Base-by-base conservation (phyloP, 35 echinoderm and acorn worm genomes). In the Lytechinus pictus region DNA sequence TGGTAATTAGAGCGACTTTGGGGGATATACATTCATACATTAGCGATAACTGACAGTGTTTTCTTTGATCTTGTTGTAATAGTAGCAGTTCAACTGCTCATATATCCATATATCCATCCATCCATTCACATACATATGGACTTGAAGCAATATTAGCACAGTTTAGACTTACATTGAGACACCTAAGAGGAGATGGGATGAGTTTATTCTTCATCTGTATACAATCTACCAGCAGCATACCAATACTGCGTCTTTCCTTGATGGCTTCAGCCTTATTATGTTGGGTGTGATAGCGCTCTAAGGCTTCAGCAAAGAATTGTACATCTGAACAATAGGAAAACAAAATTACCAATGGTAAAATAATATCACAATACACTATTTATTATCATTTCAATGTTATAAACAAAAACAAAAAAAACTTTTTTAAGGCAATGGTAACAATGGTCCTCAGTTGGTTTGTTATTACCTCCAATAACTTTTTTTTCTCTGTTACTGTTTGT, bases 161-260 rank as follows among this genome's bases (percentile, higher is more conserved):
- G 19, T 79, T 79, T 79, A 24, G 66, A 79, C 97, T 94, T 88
- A 99, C 98, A 94, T 98, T 94, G 0, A 99, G 95, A 91, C 98
- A 99, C 94, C 98, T 89, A 52, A 99, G 96, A 88, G 98, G 98
- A n/a, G 98, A 99, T 95, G 98, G 98, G 53, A 98, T 99, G 52
- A 99, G 92, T 71, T 99, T 97, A 24, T 96, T 99, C 95, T 95
- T 99, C 98, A 99, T 97, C 89, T 98, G 87, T 51, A 86, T 95
- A 52, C 97, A 94, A 89, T 99, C 96, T 11, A 99, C 97, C 95
- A 97, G 66, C 89, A 99, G 94, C 98, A 99, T 99, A 53, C 98
- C 98, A 94, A 99, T 99, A 66, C 58, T 94, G 0, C 98, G 95
- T 21, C 92, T 96, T 21, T 96, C 94, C 87, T 96, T 94, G 94